Base-by-base conservation (phyloP, 2,888 invertebrate genomes). In the Helicoverpa assulta region DNA sequence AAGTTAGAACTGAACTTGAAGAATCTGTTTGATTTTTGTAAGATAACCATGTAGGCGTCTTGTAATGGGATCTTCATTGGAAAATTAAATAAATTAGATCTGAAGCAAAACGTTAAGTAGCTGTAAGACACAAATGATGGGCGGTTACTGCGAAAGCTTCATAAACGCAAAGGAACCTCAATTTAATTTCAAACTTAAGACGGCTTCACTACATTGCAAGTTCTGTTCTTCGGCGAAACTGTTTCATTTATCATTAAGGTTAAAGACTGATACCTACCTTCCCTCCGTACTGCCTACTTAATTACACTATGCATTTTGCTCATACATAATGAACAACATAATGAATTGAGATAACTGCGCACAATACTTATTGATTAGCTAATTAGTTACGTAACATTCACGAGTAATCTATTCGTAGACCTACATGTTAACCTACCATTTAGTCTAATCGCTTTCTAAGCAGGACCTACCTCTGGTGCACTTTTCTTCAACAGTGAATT, bases 391-490 rank as follows among this genome's bases (percentile, higher is more conserved):
- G 64, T 75, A 76, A 74, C 66, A 71, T 59, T 78, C 70, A 59
- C 79, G 68, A 74, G 74, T 67, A 75, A 78, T 78, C 53, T 68
- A 69, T 81, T 74, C 70, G 70, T 62, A 63, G 65, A 75, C 65
- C 40, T 78, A 70, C 80, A 71, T 79, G 81, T 73, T 71, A 55
- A 69, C 52, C 64, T 60, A 65, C 66, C 70, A 76, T 82, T 79
- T 67, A 73, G 55, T 58, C 60, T 70, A 66, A 82, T 80, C 78
- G 73, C 65, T 77, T 76, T 70, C 66, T 64, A 67, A 70, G 70
- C 55, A 67, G 73, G 67, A 61, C 56, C 57, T 72, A 70, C 69
- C 70, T 57, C 51, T 21, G 60, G 78, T 81, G 75, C 82, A 76
- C 58, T 81, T 71, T 80, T 68, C 72, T 73, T 73, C 62, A 60